Evolutionary conservation across 2,113 vertebrate species (phyloP), one percentile per base, ranked within the genome.

Genomic region (Acanthisitta chloris): DNA sequence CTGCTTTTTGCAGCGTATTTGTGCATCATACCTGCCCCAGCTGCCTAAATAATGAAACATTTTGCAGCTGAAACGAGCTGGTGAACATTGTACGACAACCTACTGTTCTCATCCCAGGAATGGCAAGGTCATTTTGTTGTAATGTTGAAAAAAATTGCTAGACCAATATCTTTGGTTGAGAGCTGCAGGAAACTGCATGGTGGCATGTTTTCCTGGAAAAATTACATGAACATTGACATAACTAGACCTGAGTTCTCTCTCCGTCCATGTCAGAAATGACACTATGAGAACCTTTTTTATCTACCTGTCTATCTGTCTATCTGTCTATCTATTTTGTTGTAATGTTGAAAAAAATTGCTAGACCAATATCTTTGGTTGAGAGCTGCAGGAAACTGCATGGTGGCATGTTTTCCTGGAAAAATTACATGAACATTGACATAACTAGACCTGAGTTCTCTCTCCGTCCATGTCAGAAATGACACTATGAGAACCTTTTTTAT

Each of bases 31-130:
- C 12, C n/a, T 82, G 26, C 16, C 17, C 17, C 29, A 48, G 21
- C 1, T 72, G 26, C 31, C 52, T 46, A 48, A 72, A 74, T 33
- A 76, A n/a, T 2, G 1, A 55, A 77, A 59, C 0, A 0, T 48
- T 94, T 54, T 64, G 20, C 34, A 38, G 18, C 18, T 82, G 34
- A 55, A 88, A 90, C 74, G 33, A 26, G 16, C 20, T 51, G 26
- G 48, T 64, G 34, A 76, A 36, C 17, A 16, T 4, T 26, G 34
- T 15, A 55, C 25, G 54, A 65, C 59, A 85, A 26, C 25, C 34
- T 85, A 17, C 14, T 2, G 0, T 40, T 73, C 46, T 58, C 43
- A 64, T 20, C 29, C 34, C 57, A 59, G 52, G 26, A 92, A 67
- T 3, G 5, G 29, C 43, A 90, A 85, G 12, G 52, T 64, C 40